Evolutionary conservation across 35 echinoderm and acorn worm species (phyloP).

Genomic region (Diadema setosum): DNA sequence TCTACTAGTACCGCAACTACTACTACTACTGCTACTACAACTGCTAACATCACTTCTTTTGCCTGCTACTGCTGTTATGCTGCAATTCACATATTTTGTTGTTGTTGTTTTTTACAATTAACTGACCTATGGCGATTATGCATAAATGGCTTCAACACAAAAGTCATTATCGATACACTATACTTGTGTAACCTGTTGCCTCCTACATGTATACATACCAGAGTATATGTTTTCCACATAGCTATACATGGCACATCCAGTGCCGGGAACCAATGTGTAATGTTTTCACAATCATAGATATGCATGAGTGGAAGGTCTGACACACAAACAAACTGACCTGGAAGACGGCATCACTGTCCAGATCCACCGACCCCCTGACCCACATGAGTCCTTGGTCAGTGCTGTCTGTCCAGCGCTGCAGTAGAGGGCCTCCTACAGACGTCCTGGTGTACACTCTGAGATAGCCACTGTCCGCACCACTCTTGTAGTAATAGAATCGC

Average conservation of each 20-base stretch:
- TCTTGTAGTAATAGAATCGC: slow-evolving; percentile 77
- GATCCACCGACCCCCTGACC: not conserved
- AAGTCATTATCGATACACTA: not conserved
- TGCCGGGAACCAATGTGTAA: too few relatives aligned
- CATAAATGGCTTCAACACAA: not conserved
- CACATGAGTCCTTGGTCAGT: slow-evolving; percentile 43
- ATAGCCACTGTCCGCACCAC: slow-evolving; percentile 27
- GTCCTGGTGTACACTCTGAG: slow-evolving; percentile 74
- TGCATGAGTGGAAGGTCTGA: too few relatives aligned
- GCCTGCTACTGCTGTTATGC: too few relatives aligned
- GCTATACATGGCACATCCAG: not conserved
- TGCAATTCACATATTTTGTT: too few relatives aligned
- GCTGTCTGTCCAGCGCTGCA: not conserved
- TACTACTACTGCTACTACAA: too few relatives aligned
- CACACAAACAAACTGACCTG: not conserved
- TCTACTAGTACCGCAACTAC: too few relatives aligned
- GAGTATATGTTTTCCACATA: not conserved
- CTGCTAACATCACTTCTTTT: too few relatives aligned
- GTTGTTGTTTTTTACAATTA: too few relatives aligned
- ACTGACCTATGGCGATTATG: too few relatives aligned
- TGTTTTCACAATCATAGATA: not conserved
- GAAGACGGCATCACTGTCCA: not conserved
- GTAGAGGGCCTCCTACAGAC: slow-evolving; percentile 42
- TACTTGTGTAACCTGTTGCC: not conserved
- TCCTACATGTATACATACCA: not conserved